phyloP scores from a whole-genome alignment of 2,113 vertebrate genomes.

The Mesitornis unicolor region DNA sequence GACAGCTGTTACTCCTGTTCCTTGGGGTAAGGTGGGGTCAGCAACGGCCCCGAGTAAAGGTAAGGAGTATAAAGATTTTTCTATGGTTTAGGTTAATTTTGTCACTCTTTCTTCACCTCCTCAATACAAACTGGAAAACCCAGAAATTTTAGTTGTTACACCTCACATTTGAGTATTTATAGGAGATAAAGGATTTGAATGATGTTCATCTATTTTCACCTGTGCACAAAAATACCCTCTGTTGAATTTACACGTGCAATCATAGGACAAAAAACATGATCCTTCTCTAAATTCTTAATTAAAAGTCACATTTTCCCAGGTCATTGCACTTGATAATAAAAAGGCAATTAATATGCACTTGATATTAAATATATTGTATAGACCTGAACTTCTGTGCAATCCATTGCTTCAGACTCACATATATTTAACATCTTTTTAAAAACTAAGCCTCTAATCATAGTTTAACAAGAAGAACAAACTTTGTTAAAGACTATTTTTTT shows the following conservation, averaged over 20 bases:
- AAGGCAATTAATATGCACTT: constrained; percentile 43
- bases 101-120: not conserved
- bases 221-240: not conserved
- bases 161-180: not conserved
- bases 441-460: not conserved
- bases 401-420: not conserved
- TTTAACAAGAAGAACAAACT: not conserved
- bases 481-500: not conserved
- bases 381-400: constrained; percentile 47
- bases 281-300: not conserved
- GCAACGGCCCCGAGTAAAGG: not conserved
- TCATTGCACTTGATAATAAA: constrained; percentile 67
- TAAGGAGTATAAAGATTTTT: not conserved
- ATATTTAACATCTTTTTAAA: constrained; percentile 9
- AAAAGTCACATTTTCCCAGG: constrained; percentile 57
- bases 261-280: not conserved
- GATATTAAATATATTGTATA: constrained; percentile 37
- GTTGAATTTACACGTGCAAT: not conserved
- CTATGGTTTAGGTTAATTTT: not conserved
- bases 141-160: not conserved
- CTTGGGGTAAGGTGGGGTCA: not conserved
- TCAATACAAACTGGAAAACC: not conserved
- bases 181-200: not conserved
- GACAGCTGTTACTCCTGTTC: not conserved
- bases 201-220: not conserved